A percentile compares a stretch with the other conserved stretches of the same genome.
phyloP scores from a whole-genome alignment of 2,888 invertebrate species.

The Gandaritis pyraliata region DNA sequence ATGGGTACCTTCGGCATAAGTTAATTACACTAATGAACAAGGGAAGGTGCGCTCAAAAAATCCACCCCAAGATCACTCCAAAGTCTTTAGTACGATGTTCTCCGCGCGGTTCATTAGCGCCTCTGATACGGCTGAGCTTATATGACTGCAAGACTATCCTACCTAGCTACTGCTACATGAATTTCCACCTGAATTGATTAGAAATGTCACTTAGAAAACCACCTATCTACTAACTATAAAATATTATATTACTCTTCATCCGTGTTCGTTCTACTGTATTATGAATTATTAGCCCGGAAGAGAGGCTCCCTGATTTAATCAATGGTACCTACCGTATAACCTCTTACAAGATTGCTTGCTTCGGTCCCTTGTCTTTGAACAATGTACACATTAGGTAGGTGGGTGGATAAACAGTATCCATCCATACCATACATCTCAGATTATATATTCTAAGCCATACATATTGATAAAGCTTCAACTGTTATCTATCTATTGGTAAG shows the following conservation, averaged over 20 bases:
- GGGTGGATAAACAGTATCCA: background rate
- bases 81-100: conserved; percentile 82
- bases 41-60: conserved; percentile 81
- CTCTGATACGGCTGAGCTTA: conserved; percentile 58
- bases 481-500: no score
- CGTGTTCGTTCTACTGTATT: conserved; percentile 8
- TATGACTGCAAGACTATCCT: conserved; percentile 52
- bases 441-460: no score
- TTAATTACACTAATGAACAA: conserved; percentile 84
- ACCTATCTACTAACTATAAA: background rate
- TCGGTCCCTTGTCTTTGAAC: conserved; percentile 13
- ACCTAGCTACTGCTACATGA: no score
- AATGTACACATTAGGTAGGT: conserved; percentile 1
- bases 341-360: conserved; percentile 21
- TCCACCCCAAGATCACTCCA: conserved; percentile 80
- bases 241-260: background rate
- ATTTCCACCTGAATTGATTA: no score
- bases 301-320: conserved; percentile 17
- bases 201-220: background rate
- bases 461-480: background rate
- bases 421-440: background rate
- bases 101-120: conserved; percentile 82
- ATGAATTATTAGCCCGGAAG: conserved; percentile 20
- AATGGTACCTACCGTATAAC: conserved; percentile 19
- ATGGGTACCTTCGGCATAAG: conserved; percentile 72